These are phyloP conservation scores for Actinemys pallida DNA, from an alignment of 2,113 vertebrate genomes.

Conservation along the genomic window DNA sequence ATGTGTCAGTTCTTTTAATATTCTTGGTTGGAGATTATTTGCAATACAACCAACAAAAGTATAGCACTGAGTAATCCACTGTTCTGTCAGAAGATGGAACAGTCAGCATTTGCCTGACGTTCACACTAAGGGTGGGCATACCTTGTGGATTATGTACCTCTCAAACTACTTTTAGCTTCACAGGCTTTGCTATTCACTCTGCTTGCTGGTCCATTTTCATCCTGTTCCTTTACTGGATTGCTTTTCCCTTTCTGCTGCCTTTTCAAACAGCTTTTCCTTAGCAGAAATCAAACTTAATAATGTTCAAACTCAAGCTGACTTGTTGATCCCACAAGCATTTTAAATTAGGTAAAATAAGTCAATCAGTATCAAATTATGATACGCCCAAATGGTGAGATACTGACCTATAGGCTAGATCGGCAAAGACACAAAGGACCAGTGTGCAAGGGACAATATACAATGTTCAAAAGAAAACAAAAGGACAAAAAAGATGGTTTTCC, in stretches of 20 bases:
- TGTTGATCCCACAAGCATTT: constrained; percentile 7
- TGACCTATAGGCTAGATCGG: not conserved
- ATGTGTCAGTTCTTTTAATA: too few species aligned
- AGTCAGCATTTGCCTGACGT: not conserved
- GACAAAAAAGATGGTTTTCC: not conserved
- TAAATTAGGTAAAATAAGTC: not conserved
- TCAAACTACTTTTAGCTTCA: constrained; percentile 47
- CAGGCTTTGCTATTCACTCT: not conserved
- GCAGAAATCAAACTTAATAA: not conserved
- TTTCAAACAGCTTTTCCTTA: not conserved
- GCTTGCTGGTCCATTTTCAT: not conserved
- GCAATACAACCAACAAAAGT: constrained; percentile 1
- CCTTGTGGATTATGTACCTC: constrained; percentile 3
- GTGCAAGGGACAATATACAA: not conserved
- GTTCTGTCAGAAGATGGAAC: not conserved
- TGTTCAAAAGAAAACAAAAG: not conserved
- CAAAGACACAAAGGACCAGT: not conserved
- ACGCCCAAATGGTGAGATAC: constrained; percentile 6
- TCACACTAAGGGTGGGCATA: constrained; percentile 13
- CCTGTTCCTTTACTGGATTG: not conserved
- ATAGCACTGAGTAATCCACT: not conserved
- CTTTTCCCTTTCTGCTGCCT: not conserved
- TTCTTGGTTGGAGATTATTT: too few species aligned
- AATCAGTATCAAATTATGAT: constrained; percentile 27
- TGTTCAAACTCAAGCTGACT: not conserved